Evolutionary conservation across 2,797 vertebrate genomes (phyloP), one percentile per base, ranked within the genome.

Genomic region (Smutsia temminckii): DNA sequence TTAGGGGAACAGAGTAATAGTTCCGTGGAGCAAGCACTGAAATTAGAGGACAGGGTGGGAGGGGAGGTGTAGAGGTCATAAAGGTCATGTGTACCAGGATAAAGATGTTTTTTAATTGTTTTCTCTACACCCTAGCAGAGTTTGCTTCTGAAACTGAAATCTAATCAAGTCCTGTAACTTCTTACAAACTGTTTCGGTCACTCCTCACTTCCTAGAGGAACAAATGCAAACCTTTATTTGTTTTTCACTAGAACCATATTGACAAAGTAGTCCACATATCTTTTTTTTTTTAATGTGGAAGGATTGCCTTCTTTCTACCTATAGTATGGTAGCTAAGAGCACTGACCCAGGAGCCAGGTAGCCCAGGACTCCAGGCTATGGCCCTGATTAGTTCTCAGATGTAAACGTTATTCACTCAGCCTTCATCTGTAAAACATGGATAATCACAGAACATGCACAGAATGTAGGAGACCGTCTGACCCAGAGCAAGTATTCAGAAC

Each of bases 31-130:
- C n/a, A 11, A 86, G 16, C 13, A 63, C 7, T 3, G 17, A 40
- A 6, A 51, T 40, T 34, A 46, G 46, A 64, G 12, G 57, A 27
- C 81, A 29, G 61, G 13, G 8, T 1, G 6, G 16, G 9, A 29
- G 4, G 1, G 9, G n/a, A 37, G 3, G 2, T 11, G 13, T 2
- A 51, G 27, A 49, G 21, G 68, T 17, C 11, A 2, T 57, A 37
- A 83, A 40, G 57, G 46, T 55, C 29, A 37, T 1, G 9, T 27
- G 16, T 23, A 9, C 16, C 68, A 66, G 46, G 3, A 8, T 32
- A 87, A 72, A 53, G 29, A 21, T 21, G 4, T 12, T 77, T 71
- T 25, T 29, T 17, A 23, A 46, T 21, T 2, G 29, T 68, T 42
- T 63, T 46, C 49, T 87, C 3, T 27, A n/a, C 1, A 72, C 27